These are phyloP conservation scores for Colostygia pectinataria DNA, from an alignment of 2,888 invertebrate species.

Conservation along the genomic window DNA sequence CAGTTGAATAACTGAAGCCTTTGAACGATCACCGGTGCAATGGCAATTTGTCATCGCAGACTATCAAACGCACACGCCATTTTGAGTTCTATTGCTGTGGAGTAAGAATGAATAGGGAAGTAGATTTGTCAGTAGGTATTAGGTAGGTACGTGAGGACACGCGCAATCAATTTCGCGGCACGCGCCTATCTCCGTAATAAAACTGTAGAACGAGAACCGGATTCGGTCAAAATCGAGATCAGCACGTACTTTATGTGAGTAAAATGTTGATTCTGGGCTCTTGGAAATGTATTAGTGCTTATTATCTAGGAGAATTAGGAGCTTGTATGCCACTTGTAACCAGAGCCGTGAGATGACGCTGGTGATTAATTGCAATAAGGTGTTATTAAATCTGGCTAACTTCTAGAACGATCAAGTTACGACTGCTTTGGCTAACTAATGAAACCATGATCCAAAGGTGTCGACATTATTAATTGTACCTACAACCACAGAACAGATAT, in stretches of 20 bases:
- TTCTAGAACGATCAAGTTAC: too few relatives aligned
- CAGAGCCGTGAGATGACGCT: too few relatives aligned
- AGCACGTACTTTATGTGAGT: background rate
- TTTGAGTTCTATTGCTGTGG: slow-evolving; percentile 16
- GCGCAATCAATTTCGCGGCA: slow-evolving; percentile 66
- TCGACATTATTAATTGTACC: too few relatives aligned
- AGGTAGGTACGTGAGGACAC: slow-evolving; percentile 55
- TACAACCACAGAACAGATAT: too few relatives aligned
- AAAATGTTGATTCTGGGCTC: too few relatives aligned
- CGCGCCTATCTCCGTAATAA: slow-evolving; percentile 58
- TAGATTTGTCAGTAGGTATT: background rate
- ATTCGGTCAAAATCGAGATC: slow-evolving; percentile 25
- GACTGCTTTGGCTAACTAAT: too few relatives aligned
- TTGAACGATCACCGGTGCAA: slow-evolving; percentile 43
- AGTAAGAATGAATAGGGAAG: slow-evolving; percentile 9
- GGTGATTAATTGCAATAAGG: too few relatives aligned
- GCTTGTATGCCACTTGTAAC: too few relatives aligned
- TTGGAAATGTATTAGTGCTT: too few relatives aligned
- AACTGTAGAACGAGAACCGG: slow-evolving; percentile 46
- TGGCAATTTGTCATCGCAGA: slow-evolving; percentile 54
- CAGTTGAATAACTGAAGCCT: slow-evolving; percentile 26
- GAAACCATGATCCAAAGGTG: too few relatives aligned
- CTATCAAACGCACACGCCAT: slow-evolving; percentile 5
- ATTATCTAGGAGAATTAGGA: too few relatives aligned
- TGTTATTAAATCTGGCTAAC: too few relatives aligned